phyloP scores from a whole-genome alignment of 2,797 vertebrate genomes.

The Ptychadena robeensis region DNA sequence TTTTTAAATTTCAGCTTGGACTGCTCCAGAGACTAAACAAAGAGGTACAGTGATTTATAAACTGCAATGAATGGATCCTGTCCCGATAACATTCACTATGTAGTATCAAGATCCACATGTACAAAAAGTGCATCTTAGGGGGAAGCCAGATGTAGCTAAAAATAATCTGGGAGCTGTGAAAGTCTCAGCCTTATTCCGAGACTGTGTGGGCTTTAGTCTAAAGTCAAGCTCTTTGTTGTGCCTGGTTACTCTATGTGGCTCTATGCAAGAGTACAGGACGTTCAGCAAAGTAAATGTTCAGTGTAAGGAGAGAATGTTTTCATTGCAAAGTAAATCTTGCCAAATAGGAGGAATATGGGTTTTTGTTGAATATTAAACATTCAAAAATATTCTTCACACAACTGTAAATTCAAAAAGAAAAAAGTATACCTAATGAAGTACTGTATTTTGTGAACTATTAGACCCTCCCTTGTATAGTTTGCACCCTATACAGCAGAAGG shows the following conservation, averaged over 20 bases:
- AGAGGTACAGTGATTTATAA: not conserved
- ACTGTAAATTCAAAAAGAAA: too few species aligned
- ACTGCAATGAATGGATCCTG: not conserved
- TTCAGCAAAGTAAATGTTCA: too few species aligned
- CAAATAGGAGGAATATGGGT: too few species aligned
- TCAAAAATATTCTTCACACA: too few species aligned
- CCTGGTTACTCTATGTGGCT: not conserved
- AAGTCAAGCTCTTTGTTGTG: not conserved
- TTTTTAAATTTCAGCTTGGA: not conserved
- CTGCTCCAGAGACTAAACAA: not conserved
- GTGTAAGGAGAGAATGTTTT: too few species aligned
- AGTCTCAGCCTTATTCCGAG: not conserved
- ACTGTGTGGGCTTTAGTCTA: not conserved
- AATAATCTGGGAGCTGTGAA: constrained; percentile 9
- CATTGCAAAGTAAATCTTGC: too few species aligned
- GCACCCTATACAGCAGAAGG: too few species aligned
- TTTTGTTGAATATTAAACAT: too few species aligned
- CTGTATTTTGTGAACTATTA: too few species aligned
- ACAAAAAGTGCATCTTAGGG: not conserved
- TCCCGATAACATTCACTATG: not conserved
- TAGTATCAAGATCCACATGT: not conserved
- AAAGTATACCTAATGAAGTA: too few species aligned
- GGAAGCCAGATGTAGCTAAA: constrained; percentile 18
- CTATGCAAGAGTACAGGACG: not conserved
- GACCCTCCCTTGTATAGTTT: too few species aligned